phyloP scores from a whole-genome alignment of 2,113 vertebrate genomes.

The Cochlearius cochlearius region DNA sequence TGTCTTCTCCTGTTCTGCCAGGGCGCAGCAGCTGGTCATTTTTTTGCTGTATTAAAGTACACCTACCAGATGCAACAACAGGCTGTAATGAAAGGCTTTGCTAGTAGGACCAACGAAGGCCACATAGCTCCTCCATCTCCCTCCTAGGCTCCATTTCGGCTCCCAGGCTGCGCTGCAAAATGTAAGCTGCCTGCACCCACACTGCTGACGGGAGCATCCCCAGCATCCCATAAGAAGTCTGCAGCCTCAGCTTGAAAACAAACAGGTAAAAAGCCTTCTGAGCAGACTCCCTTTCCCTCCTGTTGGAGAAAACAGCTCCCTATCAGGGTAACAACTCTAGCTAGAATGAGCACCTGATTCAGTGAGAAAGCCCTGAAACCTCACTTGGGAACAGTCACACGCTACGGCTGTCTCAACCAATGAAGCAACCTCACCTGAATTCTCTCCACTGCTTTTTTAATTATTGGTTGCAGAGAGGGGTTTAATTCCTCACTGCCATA shows the following conservation, averaged over 20 bases:
- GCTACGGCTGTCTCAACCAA: neutral
- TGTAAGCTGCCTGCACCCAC: neutral
- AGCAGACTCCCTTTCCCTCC: neutral
- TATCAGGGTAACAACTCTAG: neutral
- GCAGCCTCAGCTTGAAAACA: neutral
- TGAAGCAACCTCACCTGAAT: neutral
- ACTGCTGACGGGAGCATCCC: neutral
- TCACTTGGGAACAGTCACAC: rapidly evolving
- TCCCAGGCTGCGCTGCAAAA: neutral
- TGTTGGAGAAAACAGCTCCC: neutral
- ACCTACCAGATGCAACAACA: neutral
- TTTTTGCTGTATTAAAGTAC: rapidly evolving
- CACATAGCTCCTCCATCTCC: rapidly evolving
- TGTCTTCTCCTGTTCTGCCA: neutral
- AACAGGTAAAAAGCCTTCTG: neutral
- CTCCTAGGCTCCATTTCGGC: rapidly evolving
- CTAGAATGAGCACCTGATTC: neutral
- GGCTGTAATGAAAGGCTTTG: neutral
- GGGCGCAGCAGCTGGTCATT: neutral
- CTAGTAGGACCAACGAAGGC: rapidly evolving
- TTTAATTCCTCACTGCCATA: neutral
- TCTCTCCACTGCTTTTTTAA: neutral
- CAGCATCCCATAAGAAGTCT: neutral
- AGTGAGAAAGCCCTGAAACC: neutral
- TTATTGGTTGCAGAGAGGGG: neutral